Evolutionary conservation across 2,888 invertebrate species (phyloP).

Genomic region (Ametastegia equiseti): DNA sequence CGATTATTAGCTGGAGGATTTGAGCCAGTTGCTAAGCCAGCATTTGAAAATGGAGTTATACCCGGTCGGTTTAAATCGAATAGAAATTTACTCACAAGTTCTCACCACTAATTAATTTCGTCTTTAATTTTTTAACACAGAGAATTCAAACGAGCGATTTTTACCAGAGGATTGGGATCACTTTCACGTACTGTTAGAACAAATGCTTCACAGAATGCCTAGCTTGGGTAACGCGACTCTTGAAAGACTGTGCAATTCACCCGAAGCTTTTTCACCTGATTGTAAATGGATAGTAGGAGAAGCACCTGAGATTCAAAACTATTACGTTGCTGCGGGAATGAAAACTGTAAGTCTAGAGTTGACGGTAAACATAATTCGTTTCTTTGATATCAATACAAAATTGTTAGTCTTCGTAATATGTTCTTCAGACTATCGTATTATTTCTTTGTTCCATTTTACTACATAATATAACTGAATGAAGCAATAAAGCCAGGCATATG

Average conservation of each 20-base stretch:
- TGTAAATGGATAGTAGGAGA: constrained; percentile 97
- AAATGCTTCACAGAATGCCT: constrained; percentile 91
- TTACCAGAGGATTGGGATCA: constrained; percentile 97
- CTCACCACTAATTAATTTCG: not conserved
- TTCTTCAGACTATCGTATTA: constrained; percentile 32
- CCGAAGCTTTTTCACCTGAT: constrained; percentile 98
- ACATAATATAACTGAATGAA: constrained; percentile 25
- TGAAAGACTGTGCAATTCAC: constrained; percentile 90
- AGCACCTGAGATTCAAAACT: constrained; percentile 87
- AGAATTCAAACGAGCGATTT: constrained; percentile 81
- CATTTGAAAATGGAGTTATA: constrained; percentile 87
- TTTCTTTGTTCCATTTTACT: not conserved
- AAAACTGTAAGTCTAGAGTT: constrained; percentile 80
- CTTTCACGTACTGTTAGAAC: constrained; percentile 92
- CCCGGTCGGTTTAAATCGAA: constrained; percentile 75
- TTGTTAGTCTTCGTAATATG: not conserved
- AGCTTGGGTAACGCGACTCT: constrained; percentile 85
- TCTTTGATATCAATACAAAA: constrained; percentile 5
- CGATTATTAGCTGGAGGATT: constrained; percentile 93
- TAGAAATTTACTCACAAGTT: not conserved
- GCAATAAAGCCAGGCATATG: not conserved
- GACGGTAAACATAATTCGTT: no score
- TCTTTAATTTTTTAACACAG: constrained; percentile 68
- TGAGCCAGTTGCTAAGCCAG: constrained; percentile 93
- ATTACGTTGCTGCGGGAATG: constrained; percentile 93